Base-by-base conservation (phyloP, 2,113 vertebrate species). In the Rhegmatorhina hoffmannsi region DNA sequence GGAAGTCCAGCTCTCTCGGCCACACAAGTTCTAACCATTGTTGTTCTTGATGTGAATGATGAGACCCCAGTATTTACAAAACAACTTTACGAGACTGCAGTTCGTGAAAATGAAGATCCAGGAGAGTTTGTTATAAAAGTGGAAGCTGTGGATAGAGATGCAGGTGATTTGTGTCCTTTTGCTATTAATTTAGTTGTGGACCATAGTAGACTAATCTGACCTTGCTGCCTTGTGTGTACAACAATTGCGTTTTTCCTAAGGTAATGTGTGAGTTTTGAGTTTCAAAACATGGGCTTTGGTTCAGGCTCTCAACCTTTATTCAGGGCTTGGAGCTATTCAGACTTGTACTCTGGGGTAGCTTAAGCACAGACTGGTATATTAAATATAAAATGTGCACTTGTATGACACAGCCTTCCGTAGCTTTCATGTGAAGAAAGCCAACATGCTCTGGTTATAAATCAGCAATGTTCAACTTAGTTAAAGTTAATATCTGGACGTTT, bases 31-130 rank as follows among this genome's bases (percentile, higher is more conserved):
- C 90, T 99, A 93, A 99, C 98, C 2, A 60, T 99, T 52, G 44
- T 94, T 87, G 97, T 99, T 89, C 93, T 98, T 43, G 99, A 99
- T 31, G 97, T 99, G 25, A 99, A 99, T 56, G 99, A 99, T 58
- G 98, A 98, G 84, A 55, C 87, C 0, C 99, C 99, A 0, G 9
- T 96, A 38, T 99, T 99, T 97, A 95, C 95, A 62, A 97, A 98
- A 87, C 82, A 78, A 20, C 5, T 97, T 63, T 99, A 99, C n/a
- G 84, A 98, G 47, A 95, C 98, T 92, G 95, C 95, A 4, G 97
- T 99, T 91, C 91, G 18, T 69, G 99, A 99, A 98, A 99, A 99
- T 95, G 96, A 63, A 85, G 96, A 97, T 74, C 98, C 98, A 1
- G 98, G 98, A 52, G 94, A 97, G 24, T 95, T 97, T 33, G 98